phyloP scores from a whole-genome alignment of 2,113 vertebrate species.

The Eptesicus fuscus region DNA sequence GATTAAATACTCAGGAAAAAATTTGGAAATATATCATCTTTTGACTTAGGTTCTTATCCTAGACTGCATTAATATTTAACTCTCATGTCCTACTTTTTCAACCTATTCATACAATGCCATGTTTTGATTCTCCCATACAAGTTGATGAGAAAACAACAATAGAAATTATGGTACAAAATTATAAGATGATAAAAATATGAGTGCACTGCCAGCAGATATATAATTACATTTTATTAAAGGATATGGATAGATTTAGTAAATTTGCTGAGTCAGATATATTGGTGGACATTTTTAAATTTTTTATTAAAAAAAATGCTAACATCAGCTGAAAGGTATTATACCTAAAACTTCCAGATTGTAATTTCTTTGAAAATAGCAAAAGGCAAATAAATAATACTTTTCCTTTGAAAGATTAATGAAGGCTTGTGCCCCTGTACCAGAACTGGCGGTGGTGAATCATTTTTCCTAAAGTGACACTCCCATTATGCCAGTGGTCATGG shows the following conservation, averaged over 20 bases:
- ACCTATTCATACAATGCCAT: not conserved
- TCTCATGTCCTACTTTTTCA: not conserved
- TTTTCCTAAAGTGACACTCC: not conserved
- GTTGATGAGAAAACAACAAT: not conserved
- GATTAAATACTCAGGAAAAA: not conserved
- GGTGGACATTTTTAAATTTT: not conserved
- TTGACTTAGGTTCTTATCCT: not conserved
- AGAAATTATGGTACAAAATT: not conserved
- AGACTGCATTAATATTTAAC: not conserved
- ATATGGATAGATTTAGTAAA: not conserved
- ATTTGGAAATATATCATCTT: not conserved
- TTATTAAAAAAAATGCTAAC: not conserved
- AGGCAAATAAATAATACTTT: too few relatives aligned
- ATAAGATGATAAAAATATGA: not conserved
- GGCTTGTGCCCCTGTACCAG: not conserved
- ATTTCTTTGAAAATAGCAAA: too few relatives aligned
- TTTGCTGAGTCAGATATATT: not conserved
- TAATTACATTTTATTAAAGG: not conserved
- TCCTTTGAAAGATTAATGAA: not conserved
- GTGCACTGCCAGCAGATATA: not conserved
- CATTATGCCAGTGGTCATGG: not conserved
- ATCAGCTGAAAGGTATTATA: too few relatives aligned
- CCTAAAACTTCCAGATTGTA: too few relatives aligned
- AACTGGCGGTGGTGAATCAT: not conserved
- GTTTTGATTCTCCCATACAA: not conserved